Evolutionary conservation across 2,888 invertebrate species (phyloP), one percentile per base, ranked within the genome.

Genomic region (Parelbella ahira): DNA sequence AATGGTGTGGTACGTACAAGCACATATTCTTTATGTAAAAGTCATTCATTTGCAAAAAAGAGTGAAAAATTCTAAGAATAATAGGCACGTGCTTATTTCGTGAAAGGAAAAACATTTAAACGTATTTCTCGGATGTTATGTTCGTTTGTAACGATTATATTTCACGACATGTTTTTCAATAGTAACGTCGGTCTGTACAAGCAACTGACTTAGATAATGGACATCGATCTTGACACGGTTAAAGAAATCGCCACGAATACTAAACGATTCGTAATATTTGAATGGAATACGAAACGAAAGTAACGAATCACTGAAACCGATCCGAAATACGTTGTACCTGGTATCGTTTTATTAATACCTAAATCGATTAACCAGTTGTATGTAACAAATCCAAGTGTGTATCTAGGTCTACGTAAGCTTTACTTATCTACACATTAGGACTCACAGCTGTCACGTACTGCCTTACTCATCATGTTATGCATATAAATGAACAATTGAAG

Each of bases 161-260:
- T 63, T 64, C 64, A 62, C 52, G 56, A 51, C 58, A 61, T 53
- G 46, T 59, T 67, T 62, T 57, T 56, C 52, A 66, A 73, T 63
- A 60, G 50, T 48, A 51, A 48, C 63, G 53, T 68, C 12, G 21
- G 58, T 63, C 58, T 62, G 62, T 69, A 67, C 63, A 63, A 50
- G 51, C 51, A 55, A 51, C 37, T 52, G 68, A 62, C 69, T 72
- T 72, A 72, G 68, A 77, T 80, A 75, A 75, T 72, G 66, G 61
- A 47, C 58, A 63, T 63, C 75, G 82, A 76, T 82, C 83, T 84
- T 84, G 81, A 83, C 83, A 84, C 68, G 63, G 64, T 80, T 84
- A 60, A 54, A 63, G 64, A 74, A 73, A 75, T 68, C 64, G 70
- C 60, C 70, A 61, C 63, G 72, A 79, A 82, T 79, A 70, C 75